phyloP scores from a whole-genome alignment of 1,140 invertebrate genomes.

The Ostrea denselamellosa region DNA sequence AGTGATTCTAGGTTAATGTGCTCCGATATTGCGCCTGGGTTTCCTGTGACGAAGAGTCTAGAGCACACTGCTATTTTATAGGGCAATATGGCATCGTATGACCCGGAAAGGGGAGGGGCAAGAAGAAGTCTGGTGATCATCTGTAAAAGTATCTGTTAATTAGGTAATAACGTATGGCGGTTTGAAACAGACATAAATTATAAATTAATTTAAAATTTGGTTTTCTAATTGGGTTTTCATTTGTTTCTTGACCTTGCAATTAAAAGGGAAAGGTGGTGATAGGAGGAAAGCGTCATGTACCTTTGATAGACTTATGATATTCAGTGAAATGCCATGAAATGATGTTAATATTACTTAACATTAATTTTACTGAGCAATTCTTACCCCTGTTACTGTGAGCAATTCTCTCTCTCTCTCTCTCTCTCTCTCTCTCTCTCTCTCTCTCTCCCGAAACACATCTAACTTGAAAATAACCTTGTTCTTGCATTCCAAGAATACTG shows the following conservation, averaged over 20 bases:
- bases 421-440: no score
- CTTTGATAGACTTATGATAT: no score
- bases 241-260: background rate
- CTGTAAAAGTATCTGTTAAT: background rate
- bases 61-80: background rate
- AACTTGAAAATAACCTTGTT: no score
- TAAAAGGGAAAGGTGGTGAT: background rate
- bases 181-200: background rate
- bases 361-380: no score
- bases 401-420: no score
- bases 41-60: background rate
- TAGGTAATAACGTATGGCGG: background rate
- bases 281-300: background rate
- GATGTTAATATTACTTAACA: no score
- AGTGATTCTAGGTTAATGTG: background rate
- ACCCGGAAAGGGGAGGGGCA: slow-evolving; percentile 12
- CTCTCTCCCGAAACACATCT: no score
- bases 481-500: no score
- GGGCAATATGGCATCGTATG: background rate
- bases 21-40: background rate
- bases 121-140: background rate
- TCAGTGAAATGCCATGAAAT: no score
- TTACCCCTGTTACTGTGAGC: no score
- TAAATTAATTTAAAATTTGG: no score
- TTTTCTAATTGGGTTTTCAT: background rate